phyloP scores from a whole-genome alignment of 2,797 vertebrate species.

The Amblyopsis hoosieri region DNA sequence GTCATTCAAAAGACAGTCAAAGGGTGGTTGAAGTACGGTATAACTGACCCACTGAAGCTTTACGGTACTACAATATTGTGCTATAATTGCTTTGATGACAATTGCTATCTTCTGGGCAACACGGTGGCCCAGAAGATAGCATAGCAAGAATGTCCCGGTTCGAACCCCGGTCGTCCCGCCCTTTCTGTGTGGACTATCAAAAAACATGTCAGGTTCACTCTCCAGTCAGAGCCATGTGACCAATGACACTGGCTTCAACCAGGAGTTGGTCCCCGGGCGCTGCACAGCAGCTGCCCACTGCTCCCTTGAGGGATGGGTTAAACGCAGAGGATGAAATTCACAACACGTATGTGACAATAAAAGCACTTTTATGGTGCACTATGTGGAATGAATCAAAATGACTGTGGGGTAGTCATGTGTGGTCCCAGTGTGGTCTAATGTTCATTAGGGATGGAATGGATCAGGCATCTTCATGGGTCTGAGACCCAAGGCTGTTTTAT shows the following conservation, averaged over 20 bases:
- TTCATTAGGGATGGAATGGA: constrained; percentile 48
- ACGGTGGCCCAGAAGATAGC: too few species aligned
- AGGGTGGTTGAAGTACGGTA: neutral
- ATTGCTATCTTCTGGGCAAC: neutral
- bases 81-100: constrained; percentile 11
- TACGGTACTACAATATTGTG: constrained; percentile 1
- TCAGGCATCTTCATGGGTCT: constrained; percentile 54
- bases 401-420: constrained; percentile 43
- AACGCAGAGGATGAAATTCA: too few species aligned
- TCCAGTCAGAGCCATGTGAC: too few species aligned
- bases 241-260: too few species aligned
- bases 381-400: constrained; percentile 1
- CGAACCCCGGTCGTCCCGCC: too few species aligned
- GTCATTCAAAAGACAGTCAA: neutral
- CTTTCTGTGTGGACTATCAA: too few species aligned
- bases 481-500: constrained; percentile 19
- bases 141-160: too few species aligned
- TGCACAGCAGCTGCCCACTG: too few species aligned
- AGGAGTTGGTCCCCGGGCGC: too few species aligned
- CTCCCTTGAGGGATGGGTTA: too few species aligned
- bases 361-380: neutral
- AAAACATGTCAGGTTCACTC: too few species aligned
- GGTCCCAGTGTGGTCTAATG: constrained; percentile 41
- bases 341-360: too few species aligned
- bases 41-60: neutral